phyloP scores from a whole-genome alignment of 2,888 invertebrate genomes.

The Dioctria rufipes region DNA sequence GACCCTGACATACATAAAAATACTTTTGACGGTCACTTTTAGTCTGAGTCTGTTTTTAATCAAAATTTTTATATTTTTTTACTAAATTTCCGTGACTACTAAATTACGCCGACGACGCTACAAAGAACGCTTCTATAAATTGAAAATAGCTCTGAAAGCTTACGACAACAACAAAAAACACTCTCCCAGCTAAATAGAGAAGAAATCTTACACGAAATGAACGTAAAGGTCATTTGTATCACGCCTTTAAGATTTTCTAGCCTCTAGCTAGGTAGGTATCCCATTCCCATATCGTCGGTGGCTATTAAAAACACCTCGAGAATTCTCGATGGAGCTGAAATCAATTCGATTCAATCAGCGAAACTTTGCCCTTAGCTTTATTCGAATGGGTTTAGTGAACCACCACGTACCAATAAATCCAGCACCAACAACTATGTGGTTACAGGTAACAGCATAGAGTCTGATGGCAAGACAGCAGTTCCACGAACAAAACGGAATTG shows the following conservation, averaged over 20 bases:
- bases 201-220: background rate
- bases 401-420: constrained; percentile 26
- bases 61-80: too few relatives aligned
- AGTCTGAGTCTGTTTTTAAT: too few relatives aligned
- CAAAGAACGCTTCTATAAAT: too few relatives aligned
- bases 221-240: constrained; percentile 30
- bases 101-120: too few relatives aligned
- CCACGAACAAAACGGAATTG: background rate
- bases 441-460: too few relatives aligned
- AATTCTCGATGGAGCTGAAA: constrained; percentile 8
- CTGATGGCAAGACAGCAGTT: background rate
- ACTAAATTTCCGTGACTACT: too few relatives aligned
- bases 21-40: too few relatives aligned
- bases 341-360: constrained; percentile 47
- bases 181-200: too few relatives aligned
- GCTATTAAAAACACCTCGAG: background rate
- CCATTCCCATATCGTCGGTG: background rate
- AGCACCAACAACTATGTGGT: background rate
- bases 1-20: too few relatives aligned
- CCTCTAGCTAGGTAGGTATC: background rate
- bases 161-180: too few relatives aligned
- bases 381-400: constrained; percentile 30
- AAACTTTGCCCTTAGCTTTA: constrained; percentile 42
- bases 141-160: too few relatives aligned
- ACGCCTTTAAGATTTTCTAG: constrained; percentile 5